These are phyloP conservation scores for Anniella stebbinsi DNA, from an alignment of 2,797 vertebrate genomes.

Conservation along the genomic window DNA sequence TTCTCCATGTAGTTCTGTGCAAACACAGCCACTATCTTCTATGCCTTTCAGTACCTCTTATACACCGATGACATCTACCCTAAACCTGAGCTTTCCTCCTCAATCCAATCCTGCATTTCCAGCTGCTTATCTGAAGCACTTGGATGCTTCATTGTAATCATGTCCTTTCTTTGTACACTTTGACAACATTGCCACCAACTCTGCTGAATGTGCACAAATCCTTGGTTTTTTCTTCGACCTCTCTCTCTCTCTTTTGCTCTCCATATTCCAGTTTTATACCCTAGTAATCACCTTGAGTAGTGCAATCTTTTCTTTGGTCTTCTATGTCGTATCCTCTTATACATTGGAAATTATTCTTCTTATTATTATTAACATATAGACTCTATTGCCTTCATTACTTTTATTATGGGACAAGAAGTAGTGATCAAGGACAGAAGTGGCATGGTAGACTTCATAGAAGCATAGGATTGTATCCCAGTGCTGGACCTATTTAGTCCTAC, in stretches of 20 bases:
- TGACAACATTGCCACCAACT: no score
- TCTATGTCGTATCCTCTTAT: no score
- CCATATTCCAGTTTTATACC: background rate
- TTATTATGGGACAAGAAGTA: background rate
- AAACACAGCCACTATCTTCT: background rate
- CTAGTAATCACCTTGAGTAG: background rate
- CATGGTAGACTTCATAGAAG: background rate
- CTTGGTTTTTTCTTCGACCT: no score
- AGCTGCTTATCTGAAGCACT: background rate
- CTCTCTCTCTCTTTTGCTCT: background rate
- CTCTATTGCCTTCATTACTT: background rate
- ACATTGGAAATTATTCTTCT: background rate
- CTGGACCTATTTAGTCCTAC: no score
- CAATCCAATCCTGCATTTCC: background rate
- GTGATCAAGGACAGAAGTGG: background rate
- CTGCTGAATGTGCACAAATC: no score
- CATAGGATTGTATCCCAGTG: background rate
- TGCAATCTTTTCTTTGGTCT: no score
- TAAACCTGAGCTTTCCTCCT: background rate
- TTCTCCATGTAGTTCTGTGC: no score
- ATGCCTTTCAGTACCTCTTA: background rate
- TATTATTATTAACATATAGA: background rate
- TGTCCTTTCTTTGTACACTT: background rate
- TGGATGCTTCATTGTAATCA: background rate
- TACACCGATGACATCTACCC: background rate